Conservation (phyloP, 2,113 vertebrate species). For the Phodopus roborovskii region DNA sequence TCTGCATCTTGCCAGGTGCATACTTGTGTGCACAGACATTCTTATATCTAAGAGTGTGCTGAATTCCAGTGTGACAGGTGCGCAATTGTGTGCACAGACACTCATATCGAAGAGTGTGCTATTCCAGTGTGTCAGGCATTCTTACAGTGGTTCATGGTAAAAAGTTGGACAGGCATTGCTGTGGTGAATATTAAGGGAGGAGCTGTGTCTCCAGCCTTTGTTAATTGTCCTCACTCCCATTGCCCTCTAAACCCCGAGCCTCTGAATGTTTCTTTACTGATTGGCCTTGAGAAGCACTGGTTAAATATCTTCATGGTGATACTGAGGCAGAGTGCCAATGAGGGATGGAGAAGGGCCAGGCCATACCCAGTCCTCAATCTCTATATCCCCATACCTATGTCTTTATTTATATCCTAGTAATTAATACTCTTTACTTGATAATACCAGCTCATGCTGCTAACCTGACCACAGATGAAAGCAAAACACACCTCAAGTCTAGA, state of each 20-base stretch:
- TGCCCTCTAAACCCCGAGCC: not conserved
- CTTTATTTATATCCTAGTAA: not conserved
- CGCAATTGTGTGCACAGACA: too few relatives aligned
- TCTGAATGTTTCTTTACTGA: not conserved
- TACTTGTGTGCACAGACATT: not conserved
- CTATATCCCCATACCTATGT: not conserved
- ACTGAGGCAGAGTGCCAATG: not conserved
- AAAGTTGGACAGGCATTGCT: not conserved
- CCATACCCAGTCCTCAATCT: not conserved
- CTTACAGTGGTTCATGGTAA: not conserved
- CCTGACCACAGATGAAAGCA: not conserved
- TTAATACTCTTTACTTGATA: not conserved
- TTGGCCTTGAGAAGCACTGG: not conserved
- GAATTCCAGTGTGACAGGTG: not conserved
- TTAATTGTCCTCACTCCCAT: not conserved
- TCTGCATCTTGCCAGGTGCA: not conserved
- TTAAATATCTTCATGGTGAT: not conserved
- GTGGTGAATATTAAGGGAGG: not conserved
- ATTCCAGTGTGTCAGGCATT: too few relatives aligned
- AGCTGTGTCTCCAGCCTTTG: not conserved
- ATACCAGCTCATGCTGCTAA: not conserved
- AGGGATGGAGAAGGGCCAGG: not conserved
- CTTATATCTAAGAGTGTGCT: not conserved
- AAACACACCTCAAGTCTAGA: not conserved
- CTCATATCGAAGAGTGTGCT: too few relatives aligned